phyloP scores from a whole-genome alignment of 2,797 vertebrate genomes.

The Austrolebias charrua region DNA sequence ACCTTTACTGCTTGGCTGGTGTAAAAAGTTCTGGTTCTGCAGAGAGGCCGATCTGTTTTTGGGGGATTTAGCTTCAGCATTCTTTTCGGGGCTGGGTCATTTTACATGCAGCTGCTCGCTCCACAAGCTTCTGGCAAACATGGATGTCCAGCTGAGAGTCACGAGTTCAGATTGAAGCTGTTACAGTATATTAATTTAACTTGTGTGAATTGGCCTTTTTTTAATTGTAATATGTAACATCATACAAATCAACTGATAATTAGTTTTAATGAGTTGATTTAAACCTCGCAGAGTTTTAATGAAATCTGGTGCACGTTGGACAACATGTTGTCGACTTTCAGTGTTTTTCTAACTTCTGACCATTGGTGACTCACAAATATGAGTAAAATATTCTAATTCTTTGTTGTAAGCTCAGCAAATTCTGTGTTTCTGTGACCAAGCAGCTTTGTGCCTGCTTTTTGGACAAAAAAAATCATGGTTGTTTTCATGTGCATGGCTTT shows the following conservation, averaged over 20 bases:
- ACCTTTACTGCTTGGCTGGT: conserved; percentile 19
- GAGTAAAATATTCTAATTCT: no score
- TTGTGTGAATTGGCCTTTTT: neutral
- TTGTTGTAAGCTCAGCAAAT: no score
- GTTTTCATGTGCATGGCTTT: no score
- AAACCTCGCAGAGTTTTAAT: no score
- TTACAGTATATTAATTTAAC: conserved; percentile 2
- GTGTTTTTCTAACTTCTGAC: no score
- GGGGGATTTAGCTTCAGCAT: conserved; percentile 60
- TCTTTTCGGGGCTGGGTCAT: conserved; percentile 62
- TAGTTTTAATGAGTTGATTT: no score
- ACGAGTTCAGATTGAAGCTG: conserved; percentile 40
- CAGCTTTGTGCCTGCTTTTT: no score
- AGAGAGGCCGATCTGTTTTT: conserved; percentile 55
- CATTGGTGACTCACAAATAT: no score
- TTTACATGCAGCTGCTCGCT: conserved; percentile 69
- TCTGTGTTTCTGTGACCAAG: no score
- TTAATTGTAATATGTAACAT: conserved; percentile 20
- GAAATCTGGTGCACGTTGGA: no score
- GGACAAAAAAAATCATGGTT: no score
- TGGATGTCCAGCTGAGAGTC: conserved; percentile 59
- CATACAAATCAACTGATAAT: conserved; percentile 8
- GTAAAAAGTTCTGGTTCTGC: conserved; percentile 44
- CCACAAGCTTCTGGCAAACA: conserved; percentile 37
- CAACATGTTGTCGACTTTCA: no score